Conservation (phyloP, 2,113 vertebrate species). For the Arothron firmamentum region DNA sequence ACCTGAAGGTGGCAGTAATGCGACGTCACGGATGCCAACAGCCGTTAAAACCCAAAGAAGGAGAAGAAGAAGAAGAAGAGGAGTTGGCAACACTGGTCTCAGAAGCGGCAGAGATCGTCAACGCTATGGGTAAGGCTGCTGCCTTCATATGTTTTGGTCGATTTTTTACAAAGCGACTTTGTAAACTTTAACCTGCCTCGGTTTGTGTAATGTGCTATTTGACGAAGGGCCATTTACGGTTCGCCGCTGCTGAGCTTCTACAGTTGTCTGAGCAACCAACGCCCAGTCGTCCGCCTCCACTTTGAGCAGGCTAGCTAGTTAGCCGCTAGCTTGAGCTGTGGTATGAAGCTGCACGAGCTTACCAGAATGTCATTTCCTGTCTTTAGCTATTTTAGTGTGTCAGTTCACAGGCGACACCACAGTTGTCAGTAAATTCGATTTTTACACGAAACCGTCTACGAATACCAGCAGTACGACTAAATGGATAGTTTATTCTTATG, state of each 20-base stretch:
- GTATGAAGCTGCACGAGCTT: constrained; percentile 38
- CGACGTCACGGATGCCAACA: too few species aligned
- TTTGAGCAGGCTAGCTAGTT: constrained; percentile 42
- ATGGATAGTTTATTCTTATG: constrained; percentile 17
- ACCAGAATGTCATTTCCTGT: constrained; percentile 69
- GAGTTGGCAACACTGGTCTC: constrained; percentile 48
- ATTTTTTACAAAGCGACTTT: background rate
- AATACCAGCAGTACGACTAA: constrained; percentile 19
- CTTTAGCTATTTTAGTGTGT: constrained; percentile 25
- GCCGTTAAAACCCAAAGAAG: too few species aligned
- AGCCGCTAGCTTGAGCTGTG: constrained; percentile 41
- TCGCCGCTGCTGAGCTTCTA: constrained; percentile 35
- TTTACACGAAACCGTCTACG: too few species aligned
- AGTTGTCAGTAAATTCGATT: too few species aligned
- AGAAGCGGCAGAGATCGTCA: constrained; percentile 71
- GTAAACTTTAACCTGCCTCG: background rate
- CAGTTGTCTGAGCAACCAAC: constrained; percentile 73
- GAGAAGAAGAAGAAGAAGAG: too few species aligned
- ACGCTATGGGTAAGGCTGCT: constrained; percentile 75
- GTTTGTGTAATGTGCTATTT: background rate
- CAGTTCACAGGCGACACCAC: too few species aligned
- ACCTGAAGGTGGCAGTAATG: too few species aligned
- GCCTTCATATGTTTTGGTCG: background rate
- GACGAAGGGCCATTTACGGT: background rate
- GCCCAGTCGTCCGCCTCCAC: constrained; percentile 67